phyloP scores from a whole-genome alignment of 2,113 vertebrate species.

The Rhea americana region DNA sequence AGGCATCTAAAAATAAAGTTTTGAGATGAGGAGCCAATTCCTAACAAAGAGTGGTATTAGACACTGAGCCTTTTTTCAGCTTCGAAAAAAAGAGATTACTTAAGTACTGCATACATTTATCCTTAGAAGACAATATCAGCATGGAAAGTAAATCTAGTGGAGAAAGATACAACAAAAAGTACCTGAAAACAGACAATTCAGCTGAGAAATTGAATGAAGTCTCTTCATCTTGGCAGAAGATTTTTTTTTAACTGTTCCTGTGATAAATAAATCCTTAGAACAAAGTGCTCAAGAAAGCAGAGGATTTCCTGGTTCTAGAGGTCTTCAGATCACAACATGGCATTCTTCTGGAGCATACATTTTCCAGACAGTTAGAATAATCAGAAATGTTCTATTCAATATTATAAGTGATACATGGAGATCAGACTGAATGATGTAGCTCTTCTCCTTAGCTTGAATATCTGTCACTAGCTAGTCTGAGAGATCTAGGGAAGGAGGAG shows the following conservation, averaged over 20 bases:
- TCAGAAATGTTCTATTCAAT: background rate
- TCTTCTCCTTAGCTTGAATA: background rate
- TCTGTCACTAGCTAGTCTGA: background rate
- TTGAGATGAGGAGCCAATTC: background rate
- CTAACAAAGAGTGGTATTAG: background rate
- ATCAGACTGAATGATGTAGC: background rate
- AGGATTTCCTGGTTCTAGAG: background rate
- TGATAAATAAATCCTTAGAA: background rate
- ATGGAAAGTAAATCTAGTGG: background rate
- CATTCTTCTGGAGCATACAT: background rate
- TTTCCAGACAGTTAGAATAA: background rate
- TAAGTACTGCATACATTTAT: background rate
- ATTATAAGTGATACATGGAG: background rate
- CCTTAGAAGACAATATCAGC: background rate
- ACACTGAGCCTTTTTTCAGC: background rate
- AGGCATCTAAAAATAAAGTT: background rate
- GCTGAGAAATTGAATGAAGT: background rate
- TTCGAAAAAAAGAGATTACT: background rate
- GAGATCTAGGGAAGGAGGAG: background rate
- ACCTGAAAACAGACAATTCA: background rate
- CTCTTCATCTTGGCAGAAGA: no score
- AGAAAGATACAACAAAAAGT: background rate
- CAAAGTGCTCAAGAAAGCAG: background rate
- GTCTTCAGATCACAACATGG: background rate
- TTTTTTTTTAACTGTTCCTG: background rate